Base-by-base conservation (phyloP, 2,113 vertebrate genomes). In the Sprattus sprattus region DNA sequence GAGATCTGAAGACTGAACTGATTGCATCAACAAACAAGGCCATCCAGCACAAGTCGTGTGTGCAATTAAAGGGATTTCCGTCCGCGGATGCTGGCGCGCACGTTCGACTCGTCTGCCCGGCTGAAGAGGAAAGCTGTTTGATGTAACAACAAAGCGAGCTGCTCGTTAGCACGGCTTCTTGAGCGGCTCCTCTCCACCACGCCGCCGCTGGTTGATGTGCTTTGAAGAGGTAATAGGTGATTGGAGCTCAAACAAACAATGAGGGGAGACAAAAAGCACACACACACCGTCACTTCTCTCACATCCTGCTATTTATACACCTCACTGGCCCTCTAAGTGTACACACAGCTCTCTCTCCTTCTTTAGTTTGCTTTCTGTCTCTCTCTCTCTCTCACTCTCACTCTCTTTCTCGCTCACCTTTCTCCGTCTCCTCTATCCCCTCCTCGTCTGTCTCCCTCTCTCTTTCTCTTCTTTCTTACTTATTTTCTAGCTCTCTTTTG, bases 211-310 rank as follows among this genome's bases (percentile, higher is more conserved):
- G n/a, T 28, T 67, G 64, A 67, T 28, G 25, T 67, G 64, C 64
- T 28, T 9, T 28, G 10, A 67, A n/a, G 64, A 67, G 64, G 64
- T 67, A 67, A 60, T 60, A 60, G 54, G 54, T 60, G 54, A 60
- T 60, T 60, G 54, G 18, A 60, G 54, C 54, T 60, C 54, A 60
- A 60, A 60, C 54, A 60, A 60, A 60, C 54, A 60, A 60, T 60
- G 54, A 20, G 22, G 54, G 18, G 54, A 22, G 54, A 22, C 1
- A 60, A 20, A 4, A 60, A 20, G 22, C 54, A 57, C 18, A 57
- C 52, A 60, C 54, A 60, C 20, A 60, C 54, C 5, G 54, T 57
- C 54, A 57, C 54, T 57, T 20, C 54, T 20, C 20, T 18, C 54
- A 22, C 54, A 60, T 60, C 54, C 20, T 57, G 60, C 60, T 67